Evolutionary conservation across 2,797 vertebrate species (phyloP).

Genomic region (Notolabrus celidotus): DNA sequence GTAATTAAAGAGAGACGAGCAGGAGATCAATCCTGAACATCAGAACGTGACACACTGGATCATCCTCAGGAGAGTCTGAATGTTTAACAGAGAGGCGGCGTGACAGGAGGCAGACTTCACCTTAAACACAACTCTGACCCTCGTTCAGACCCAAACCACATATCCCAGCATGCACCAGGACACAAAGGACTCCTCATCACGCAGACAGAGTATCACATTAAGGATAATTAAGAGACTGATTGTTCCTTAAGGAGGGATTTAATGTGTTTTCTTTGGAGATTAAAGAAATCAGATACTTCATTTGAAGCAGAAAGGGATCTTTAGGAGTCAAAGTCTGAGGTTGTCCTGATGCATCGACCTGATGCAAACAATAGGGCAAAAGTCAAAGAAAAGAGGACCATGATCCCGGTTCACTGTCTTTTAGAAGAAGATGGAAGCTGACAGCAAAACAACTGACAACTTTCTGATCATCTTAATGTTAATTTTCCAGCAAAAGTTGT

Average conservation of each 20-base stretch:
- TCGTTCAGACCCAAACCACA: neutral
- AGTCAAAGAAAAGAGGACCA: too few relatives aligned
- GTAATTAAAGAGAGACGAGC: slow-evolving; percentile 67
- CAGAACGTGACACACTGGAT: slow-evolving; percentile 56
- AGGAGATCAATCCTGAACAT: slow-evolving; percentile 66
- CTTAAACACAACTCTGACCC: slow-evolving; percentile 8
- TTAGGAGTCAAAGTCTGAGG: too few relatives aligned
- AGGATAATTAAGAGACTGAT: neutral
- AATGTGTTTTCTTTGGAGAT: too few relatives aligned
- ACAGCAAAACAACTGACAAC: too few relatives aligned
- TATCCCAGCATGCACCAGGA: slow-evolving; percentile 17
- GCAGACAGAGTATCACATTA: neutral
- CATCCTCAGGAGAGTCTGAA: slow-evolving; percentile 47
- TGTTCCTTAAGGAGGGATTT: neutral
- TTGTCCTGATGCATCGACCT: too few relatives aligned
- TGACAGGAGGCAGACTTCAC: slow-evolving; percentile 19
- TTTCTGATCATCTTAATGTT: too few relatives aligned
- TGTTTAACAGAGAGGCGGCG: slow-evolving; percentile 32
- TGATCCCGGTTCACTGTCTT: too few relatives aligned
- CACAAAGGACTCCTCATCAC: neutral
- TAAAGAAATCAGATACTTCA: too few relatives aligned
- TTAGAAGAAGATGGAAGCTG: too few relatives aligned
- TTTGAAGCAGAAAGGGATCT: too few relatives aligned
- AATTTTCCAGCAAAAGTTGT: too few relatives aligned
- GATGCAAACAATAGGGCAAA: too few relatives aligned